Conservation (phyloP, 2,113 vertebrate species). For the Mormyrus iriodes region DNA sequence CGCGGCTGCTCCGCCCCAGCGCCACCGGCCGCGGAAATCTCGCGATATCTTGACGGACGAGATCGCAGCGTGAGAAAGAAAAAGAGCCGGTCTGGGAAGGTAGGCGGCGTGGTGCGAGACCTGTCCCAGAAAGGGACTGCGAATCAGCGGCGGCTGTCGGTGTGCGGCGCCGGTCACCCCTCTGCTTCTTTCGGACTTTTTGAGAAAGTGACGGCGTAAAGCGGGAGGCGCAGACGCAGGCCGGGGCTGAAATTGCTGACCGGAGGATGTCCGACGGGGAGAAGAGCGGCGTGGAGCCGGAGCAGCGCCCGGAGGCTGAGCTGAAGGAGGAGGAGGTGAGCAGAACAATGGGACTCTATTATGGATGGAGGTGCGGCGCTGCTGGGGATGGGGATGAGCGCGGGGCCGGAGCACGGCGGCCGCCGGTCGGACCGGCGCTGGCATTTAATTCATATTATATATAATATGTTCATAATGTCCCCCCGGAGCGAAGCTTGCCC, state of each 20-base stretch:
- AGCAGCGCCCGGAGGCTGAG: not conserved
- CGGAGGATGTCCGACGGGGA: slow-evolving; percentile 4
- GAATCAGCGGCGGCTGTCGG: not conserved
- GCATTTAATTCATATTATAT: not conserved
- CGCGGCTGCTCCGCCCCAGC: not conserved
- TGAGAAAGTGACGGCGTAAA: not conserved
- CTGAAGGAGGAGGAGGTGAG: slow-evolving; percentile 5
- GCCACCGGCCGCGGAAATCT: no score
- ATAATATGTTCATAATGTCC: no score
- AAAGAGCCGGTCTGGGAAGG: slow-evolving; percentile 1
- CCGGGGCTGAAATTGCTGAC: not conserved
- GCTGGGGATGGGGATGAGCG: not conserved
- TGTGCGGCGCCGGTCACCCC: not conserved
- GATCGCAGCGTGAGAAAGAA: not conserved
- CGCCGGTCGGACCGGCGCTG: not conserved
- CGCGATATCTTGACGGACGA: not conserved
- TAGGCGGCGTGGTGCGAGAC: not conserved
- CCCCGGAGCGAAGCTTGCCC: not conserved
- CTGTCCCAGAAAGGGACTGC: not conserved
- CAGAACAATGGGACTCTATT: slow-evolving; percentile 5
- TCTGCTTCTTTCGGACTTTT: not conserved
- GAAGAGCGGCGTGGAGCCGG: slow-evolving; percentile 9
- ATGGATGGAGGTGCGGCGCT: not conserved
- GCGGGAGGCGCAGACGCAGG: not conserved
- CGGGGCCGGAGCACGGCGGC: not conserved